phyloP scores from a whole-genome alignment of 2,888 invertebrate genomes.

The Isotomurus palustris region DNA sequence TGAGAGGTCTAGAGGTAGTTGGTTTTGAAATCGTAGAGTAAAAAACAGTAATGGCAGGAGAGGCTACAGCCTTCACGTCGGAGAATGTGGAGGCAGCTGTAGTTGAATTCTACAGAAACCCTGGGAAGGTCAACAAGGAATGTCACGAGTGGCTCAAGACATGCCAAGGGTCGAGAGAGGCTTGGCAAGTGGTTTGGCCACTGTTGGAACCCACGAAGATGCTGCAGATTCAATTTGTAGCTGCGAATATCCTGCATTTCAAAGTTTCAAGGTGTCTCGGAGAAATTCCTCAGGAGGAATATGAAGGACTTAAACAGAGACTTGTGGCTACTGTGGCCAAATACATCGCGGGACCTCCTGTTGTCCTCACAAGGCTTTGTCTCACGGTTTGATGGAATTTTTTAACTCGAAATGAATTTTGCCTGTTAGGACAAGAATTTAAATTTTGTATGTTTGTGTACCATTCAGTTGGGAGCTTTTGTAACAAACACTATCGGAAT shows the following conservation, averaged over 20 bases:
- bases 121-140: conserved; percentile 38
- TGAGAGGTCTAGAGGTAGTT: too few relatives aligned
- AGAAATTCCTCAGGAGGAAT: conserved; percentile 40
- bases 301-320: conserved; percentile 38
- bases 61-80: conserved; percentile 43
- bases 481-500: conserved; percentile 42
- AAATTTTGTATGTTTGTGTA: background rate
- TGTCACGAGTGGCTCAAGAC: conserved; percentile 45
- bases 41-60: too few relatives aligned
- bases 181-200: conserved; percentile 45
- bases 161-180: conserved; percentile 41
- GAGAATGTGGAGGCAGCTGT: conserved; percentile 43
- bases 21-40: too few relatives aligned
- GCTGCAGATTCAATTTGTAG: conserved; percentile 42
- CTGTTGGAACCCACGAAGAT: conserved; percentile 35
- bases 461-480: conserved; percentile 44
- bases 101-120: conserved; percentile 42
- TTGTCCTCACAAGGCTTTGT: conserved; percentile 41
- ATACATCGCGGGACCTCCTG: conserved; percentile 39
- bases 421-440: too few relatives aligned
- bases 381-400: conserved; percentile 29
- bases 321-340: conserved; percentile 36
- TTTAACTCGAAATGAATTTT: conserved; percentile 1
- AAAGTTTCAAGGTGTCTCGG: conserved; percentile 39
- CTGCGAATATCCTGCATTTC: conserved; percentile 42